These are phyloP conservation scores for Taurulus bubalis DNA, from an alignment of 2,113 vertebrate species.

Conservation along the genomic window DNA sequence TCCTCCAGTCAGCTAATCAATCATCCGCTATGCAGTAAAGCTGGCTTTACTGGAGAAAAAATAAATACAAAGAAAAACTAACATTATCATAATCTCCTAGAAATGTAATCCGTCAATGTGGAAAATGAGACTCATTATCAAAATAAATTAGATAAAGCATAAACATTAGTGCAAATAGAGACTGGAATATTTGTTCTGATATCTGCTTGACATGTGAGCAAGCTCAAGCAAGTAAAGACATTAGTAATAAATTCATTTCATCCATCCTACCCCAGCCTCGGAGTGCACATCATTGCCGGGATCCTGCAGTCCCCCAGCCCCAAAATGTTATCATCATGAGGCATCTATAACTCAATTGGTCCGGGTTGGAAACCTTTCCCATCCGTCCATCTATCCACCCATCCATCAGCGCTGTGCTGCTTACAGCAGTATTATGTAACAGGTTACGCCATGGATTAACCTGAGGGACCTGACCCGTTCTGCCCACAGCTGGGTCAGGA, in stretches of 20 bases:
- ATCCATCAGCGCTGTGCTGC: slow-evolving; percentile 30
- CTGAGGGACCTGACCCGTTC: slow-evolving; percentile 55
- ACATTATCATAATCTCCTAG: slow-evolving; percentile 39
- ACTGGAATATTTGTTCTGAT: slow-evolving; percentile 20
- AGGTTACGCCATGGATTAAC: slow-evolving; percentile 56
- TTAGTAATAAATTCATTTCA: slow-evolving; percentile 12
- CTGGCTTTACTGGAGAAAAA: slow-evolving; percentile 30
- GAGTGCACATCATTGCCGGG: slow-evolving; percentile 13
- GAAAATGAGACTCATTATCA: slow-evolving; percentile 49
- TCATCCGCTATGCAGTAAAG: slow-evolving; percentile 46
- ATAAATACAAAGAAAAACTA: slow-evolving; percentile 20
- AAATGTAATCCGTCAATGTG: slow-evolving; percentile 59
- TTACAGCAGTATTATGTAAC: slow-evolving; percentile 57
- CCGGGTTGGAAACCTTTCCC: slow-evolving; percentile 23
- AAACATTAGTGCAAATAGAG: slow-evolving; percentile 35
- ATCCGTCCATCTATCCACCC: slow-evolving; percentile 24
- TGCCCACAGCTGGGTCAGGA: slow-evolving; percentile 35
- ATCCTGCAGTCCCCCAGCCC: slow-evolving; percentile 4
- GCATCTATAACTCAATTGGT: slow-evolving; percentile 60
- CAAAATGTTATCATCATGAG: slow-evolving; percentile 42
- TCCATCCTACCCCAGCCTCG: slow-evolving; percentile 12
- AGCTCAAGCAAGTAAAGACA: slow-evolving; percentile 16
- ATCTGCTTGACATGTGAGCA: slow-evolving; percentile 14
- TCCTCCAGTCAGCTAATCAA: slow-evolving; percentile 44
- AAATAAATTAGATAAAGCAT: slow-evolving; percentile 56